Evolutionary conservation across 1,140 invertebrate genomes (phyloP).

Genomic region (Drosophila athabasca): DNA sequence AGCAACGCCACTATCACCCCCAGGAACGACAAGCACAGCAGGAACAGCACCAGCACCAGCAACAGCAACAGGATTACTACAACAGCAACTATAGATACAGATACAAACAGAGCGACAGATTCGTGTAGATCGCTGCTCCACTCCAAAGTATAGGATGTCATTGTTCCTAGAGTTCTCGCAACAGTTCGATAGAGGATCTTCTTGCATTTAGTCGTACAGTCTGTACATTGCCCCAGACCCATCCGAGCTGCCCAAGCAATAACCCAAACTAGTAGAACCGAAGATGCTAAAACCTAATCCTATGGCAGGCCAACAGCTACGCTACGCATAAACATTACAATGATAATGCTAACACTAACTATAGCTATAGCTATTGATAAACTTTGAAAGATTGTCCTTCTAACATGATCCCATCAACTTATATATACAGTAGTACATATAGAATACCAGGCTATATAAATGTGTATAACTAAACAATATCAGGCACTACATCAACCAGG

Average conservation of each 20-base stretch:
- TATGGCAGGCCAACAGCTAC: constrained; percentile 3
- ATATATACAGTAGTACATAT: constrained; percentile 27
- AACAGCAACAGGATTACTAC: constrained; percentile 30
- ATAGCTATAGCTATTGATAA: constrained; percentile 20
- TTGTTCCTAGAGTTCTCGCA: constrained; percentile 8
- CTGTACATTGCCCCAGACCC: constrained; percentile 57
- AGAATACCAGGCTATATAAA: constrained; percentile 25
- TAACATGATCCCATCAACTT: constrained; percentile 42
- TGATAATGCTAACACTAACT: constrained; percentile 43
- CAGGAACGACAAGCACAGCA: background rate
- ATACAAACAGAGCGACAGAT: constrained; percentile 34
- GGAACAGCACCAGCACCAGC: constrained; percentile 12
- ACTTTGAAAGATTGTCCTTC: constrained; percentile 29
- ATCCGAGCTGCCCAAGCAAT: constrained; percentile 59
- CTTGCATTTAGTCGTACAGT: constrained; percentile 61
- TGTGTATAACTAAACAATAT: constrained; percentile 49
- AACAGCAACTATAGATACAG: constrained; percentile 36
- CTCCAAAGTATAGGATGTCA: background rate
- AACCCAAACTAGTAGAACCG: constrained; percentile 74
- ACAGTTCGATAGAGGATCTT: constrained; percentile 1
- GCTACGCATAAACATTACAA: constrained; percentile 15
- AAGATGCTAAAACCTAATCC: constrained; percentile 65
- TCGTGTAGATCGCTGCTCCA: constrained; percentile 37
- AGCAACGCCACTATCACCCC: constrained; percentile 23
- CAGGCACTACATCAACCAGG: constrained; percentile 18